Evolutionary conservation across 2,888 invertebrate species (phyloP), one percentile per base, ranked within the genome.

Genomic region (Blastobasis adustella): DNA sequence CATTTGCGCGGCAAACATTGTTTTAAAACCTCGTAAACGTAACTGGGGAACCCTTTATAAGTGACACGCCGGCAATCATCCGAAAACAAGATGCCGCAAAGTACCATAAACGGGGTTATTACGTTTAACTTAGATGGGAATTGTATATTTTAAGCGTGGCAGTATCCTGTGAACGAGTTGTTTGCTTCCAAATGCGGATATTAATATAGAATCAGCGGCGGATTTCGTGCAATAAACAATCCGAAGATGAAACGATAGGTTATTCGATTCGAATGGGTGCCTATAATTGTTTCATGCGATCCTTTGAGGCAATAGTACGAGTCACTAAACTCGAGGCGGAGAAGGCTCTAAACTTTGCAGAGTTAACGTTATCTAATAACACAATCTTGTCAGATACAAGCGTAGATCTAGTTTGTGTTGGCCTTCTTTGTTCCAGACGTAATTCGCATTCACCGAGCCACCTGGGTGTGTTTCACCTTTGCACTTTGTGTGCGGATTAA

Each of bases 401-500:
- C 47, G 45, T 54, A 56, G 61, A 62, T 60, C 61, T 59, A 60
- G 60, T 61, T 59, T 57, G 62, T 59, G 57, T 61, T 61, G 61
- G 59, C 58, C 59, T 63, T 59, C 58, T 62, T 60, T 60, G 56
- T 59, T 58, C 58, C 50, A 59, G 49, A 57, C 57, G 58, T 58
- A 57, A 64, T 65, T 66, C 58, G 61, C 61, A 63, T 64, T 64
- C 62, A 59, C 56, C 55, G 54, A 58, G 52, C 55, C 50, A 55
- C 54, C 47, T 49, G 54, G 51, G 58, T 58, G 58, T 53, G 55
- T 58, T 58, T 59, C 58, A 59, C 59, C 58, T 53, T 56, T 47
- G 51, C 51, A 47, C 47, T 51, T 50, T 42, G 46, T 41, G 45
- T 41, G 37, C 37, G 37, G 50, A 50, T 50, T 50, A 50, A 41